These are phyloP conservation scores for Anarsia innoxiella DNA, from an alignment of 2,888 invertebrate genomes.

Conservation along the genomic window DNA sequence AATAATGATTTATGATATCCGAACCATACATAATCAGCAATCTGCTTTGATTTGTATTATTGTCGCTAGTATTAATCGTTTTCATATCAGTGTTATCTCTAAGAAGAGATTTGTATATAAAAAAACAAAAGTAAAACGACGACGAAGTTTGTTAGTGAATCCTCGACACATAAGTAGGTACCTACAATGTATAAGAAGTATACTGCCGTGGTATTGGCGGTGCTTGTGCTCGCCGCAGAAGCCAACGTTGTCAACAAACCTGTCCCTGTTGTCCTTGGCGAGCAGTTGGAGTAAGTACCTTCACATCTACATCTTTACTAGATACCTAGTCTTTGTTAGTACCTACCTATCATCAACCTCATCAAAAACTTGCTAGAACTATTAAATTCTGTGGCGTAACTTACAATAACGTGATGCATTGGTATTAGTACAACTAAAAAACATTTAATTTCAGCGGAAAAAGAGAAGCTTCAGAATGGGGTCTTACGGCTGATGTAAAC, in stretches of 20 bases:
- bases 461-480: too few species aligned
- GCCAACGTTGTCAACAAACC: conserved; percentile 29
- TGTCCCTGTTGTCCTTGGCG: conserved; percentile 19
- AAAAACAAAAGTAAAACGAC: conserved; percentile 21
- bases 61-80: neutral
- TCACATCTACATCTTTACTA: too few species aligned
- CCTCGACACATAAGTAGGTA: conserved; percentile 10
- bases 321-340: too few species aligned
- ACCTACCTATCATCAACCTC: too few species aligned
- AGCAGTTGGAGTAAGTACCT: conserved; percentile 24
- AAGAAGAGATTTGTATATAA: conserved; percentile 28
- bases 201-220: conserved; percentile 34
- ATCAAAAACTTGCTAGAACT: too few species aligned
- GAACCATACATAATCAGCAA: conserved; percentile 12
- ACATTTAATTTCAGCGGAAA: too few species aligned
- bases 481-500: conserved; percentile 51
- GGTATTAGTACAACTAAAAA: too few species aligned
- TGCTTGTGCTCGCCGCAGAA: conserved; percentile 41
- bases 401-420: too few species aligned
- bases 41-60: conserved; percentile 20
- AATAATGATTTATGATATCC: conserved; percentile 38
- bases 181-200: conserved; percentile 42
- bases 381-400: too few species aligned
- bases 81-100: conserved; percentile 2
- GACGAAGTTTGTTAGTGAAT: conserved; percentile 13